Conservation (phyloP, 1,140 invertebrate genomes). For the Metaphire vulgaris region DNA sequence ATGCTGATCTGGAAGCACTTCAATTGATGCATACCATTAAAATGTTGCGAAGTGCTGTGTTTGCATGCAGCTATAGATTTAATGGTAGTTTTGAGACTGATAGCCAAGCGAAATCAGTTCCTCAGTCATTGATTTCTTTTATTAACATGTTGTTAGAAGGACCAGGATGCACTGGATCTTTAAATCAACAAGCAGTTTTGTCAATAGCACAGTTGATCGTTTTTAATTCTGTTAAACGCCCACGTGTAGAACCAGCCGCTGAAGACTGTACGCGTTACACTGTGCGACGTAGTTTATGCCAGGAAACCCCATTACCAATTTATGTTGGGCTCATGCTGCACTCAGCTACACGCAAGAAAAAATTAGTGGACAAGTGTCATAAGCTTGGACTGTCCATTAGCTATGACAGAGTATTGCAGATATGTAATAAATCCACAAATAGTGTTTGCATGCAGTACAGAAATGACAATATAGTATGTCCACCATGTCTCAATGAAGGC, state of each 20-base stretch:
- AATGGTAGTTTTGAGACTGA: too few relatives aligned
- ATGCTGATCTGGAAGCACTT: too few relatives aligned
- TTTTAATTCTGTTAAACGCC: background rate
- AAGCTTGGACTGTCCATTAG: background rate
- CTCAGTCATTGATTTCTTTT: background rate
- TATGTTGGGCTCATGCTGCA: background rate
- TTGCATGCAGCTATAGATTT: background rate
- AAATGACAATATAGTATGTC: too few relatives aligned
- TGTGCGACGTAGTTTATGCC: background rate
- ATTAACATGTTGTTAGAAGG: background rate
- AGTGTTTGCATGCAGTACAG: background rate
- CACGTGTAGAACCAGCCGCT: background rate
- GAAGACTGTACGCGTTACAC: background rate
- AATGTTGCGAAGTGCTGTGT: background rate
- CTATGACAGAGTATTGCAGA: background rate
- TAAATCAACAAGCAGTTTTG: background rate
- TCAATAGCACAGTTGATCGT: background rate
- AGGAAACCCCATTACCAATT: background rate
- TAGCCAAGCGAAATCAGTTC: too few relatives aligned
- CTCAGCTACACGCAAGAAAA: background rate
- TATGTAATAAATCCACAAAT: background rate
- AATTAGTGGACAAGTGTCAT: background rate
- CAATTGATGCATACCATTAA: background rate
- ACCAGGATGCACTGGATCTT: background rate
- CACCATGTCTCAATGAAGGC: too few relatives aligned